Base-by-base conservation (phyloP, 2,797 vertebrate genomes). In the Eurystomus glaucurus region DNA sequence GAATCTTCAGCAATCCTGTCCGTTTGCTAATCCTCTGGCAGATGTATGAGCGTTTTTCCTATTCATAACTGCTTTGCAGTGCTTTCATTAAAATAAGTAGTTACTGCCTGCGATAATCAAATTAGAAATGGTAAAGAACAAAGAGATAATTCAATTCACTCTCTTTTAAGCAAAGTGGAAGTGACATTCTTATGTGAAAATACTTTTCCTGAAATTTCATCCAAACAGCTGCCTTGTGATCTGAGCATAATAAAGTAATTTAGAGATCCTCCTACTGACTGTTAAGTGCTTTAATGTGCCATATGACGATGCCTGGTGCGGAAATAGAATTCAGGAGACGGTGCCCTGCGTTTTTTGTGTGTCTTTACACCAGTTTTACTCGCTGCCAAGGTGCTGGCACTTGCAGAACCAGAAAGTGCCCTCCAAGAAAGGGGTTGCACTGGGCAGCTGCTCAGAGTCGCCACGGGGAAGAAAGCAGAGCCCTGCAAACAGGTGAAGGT, bases 11-110 rank as follows among this genome's bases (percentile, higher is more conserved):
- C 93, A 85, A 72, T 85, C 37, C 11, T 17, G 4, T 79, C 43
- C 1, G 2, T 64, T 85, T 88, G 39, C 45, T 77, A 16, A 35
- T 57, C 31, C 69, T 78, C 70, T 93, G 75, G 41, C 75, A 95
- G 55, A 51, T 77, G 55, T 41, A 20, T 43, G 65, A 92, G 26
- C 22, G 3, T 79, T 75, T 94, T 69, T 77, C 51, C 48, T 54
- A 33, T 86, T 96, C 52, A 19, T 88, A 85, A 77, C 31, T 80
- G 29, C 69, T 89, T 76, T 74, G 33, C 43, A 88, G 69, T 54
- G 33, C 68, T 65, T 78, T 88, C 39, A 26, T 95, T 92, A 83
- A 94, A 95, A 57, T 55, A 64, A 84, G 37, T 66, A 92, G 69
- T 90, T 75, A 52, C 5, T 81, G 85, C 54, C 66, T 88, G 62